Evolutionary conservation across 2,113 vertebrate genomes (phyloP), one percentile per base, ranked within the genome.

Genomic region (Meriones unguiculatus): DNA sequence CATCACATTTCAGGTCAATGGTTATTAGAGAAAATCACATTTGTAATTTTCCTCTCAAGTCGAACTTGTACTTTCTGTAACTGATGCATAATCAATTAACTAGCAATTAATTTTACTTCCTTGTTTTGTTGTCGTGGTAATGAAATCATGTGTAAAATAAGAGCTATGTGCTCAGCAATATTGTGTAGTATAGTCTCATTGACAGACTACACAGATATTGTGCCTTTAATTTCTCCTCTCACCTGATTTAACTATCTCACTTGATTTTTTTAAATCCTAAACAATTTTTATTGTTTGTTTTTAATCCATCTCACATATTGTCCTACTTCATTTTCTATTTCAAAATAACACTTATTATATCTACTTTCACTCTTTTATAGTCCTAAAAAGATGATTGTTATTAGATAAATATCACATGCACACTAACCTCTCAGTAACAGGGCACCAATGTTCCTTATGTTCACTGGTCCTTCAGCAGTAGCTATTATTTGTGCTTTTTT

Each of bases 171-270:
- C 25, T 86, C 5, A 72, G n/a, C n/a, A 59, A 35, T 50, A 38
- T 38, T 78, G 2, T 67, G 7, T 52, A 52, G 15, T n/a, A 82
- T 2, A 50, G 3, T 46, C 15, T 28, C 32, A n/a, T 6, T 69
- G 15, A 35, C 22, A 35, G 24, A 73, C 46, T 52, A 67, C 78
- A 78, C 38, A 41, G 77, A 87, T 67, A 86, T 14, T 50, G 0
- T 64, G 35, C 32, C 14, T 76, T 87, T 57, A 70, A 76, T 95
- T 70, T 97, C 5, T 82, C 84, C 14, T 80, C 62, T 88, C 50
- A 73, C 12, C 84, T 86, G 2, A 73, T 85, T 85, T 72, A 67
- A n/a, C 52, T 6, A 46, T 85, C 18, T 88, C 35, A 75, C 67
- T 87, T 87, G 8, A 78, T 54, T 65, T 78, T 14, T 72, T 80